Evolutionary conservation across 2,113 vertebrate genomes (phyloP).

Genomic region (Dunckerocampus dactyliophorus): DNA sequence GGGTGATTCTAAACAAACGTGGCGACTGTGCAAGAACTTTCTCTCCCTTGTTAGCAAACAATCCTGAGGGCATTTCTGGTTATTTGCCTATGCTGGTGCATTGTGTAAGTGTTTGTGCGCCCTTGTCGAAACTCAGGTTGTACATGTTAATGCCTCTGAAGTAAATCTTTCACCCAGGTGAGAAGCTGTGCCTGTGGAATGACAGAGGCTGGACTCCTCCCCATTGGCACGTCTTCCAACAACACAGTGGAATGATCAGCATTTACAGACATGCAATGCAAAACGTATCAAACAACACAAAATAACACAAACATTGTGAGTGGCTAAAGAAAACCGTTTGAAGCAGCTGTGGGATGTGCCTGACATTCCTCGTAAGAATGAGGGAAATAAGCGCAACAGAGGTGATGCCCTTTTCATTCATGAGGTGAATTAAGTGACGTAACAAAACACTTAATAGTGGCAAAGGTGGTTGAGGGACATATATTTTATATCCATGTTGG

Average conservation of each 20-base stretch:
- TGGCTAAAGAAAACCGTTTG: slow-evolving; percentile 9
- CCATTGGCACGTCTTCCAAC: slow-evolving; percentile 61
- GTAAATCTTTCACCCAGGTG: slow-evolving; percentile 13
- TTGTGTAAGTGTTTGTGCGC: slow-evolving; percentile 14
- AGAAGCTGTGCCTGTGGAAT: slow-evolving; percentile 29
- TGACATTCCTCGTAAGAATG: slow-evolving; percentile 9
- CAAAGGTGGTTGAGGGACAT: slow-evolving; percentile 30
- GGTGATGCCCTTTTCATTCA: slow-evolving; percentile 19
- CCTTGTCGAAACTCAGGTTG: background rate
- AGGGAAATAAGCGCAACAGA: slow-evolving; percentile 21
- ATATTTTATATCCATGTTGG: slow-evolving; percentile 19
- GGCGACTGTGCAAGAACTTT: slow-evolving; percentile 7
- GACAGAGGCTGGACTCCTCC: slow-evolving; percentile 27
- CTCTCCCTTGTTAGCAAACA: background rate
- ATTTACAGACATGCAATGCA: slow-evolving; percentile 23
- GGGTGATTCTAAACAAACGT: background rate
- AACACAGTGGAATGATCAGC: slow-evolving; percentile 30
- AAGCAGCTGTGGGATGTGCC: slow-evolving; percentile 15
- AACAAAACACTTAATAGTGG: slow-evolving; percentile 23
- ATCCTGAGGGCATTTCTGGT: background rate
- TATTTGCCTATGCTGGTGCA: slow-evolving; percentile 4
- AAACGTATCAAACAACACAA: slow-evolving; percentile 24
- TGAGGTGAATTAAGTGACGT: slow-evolving; percentile 10
- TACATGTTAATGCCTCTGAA: slow-evolving; percentile 4
- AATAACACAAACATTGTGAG: slow-evolving; percentile 11